Conservation (phyloP, 2,888 invertebrate species). For the Nezara viridula region DNA sequence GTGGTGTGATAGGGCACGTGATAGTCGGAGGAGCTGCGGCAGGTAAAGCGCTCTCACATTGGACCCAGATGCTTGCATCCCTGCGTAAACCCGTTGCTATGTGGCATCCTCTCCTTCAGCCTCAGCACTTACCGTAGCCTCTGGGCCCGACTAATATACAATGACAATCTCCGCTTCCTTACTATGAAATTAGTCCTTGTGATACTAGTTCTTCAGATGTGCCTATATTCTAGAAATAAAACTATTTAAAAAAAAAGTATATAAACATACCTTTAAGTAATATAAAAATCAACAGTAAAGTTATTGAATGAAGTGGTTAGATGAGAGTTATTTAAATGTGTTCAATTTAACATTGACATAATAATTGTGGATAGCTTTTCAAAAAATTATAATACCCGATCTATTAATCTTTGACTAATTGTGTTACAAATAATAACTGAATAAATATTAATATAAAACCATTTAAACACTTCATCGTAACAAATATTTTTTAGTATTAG, state of each 20-base stretch:
- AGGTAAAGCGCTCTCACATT: slow-evolving; percentile 82
- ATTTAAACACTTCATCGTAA: slow-evolving; percentile 47
- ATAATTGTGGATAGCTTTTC: background rate
- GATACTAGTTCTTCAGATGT: slow-evolving; percentile 56
- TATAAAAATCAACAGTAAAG: slow-evolving; percentile 23
- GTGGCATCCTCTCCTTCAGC: slow-evolving; percentile 80
- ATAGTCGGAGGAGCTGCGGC: slow-evolving; percentile 82
- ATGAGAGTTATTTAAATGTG: slow-evolving; percentile 30
- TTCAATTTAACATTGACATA: background rate
- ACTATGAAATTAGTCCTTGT: slow-evolving; percentile 55
- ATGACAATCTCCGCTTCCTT: slow-evolving; percentile 54
- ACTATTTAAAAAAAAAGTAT: background rate
- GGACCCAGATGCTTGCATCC: slow-evolving; percentile 87
- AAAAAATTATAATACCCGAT: background rate
- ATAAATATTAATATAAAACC: background rate
- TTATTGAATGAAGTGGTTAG: slow-evolving; percentile 39
- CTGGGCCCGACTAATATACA: background rate
- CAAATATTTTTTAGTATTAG: slow-evolving; percentile 44
- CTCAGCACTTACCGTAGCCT: slow-evolving; percentile 54
- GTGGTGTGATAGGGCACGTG: slow-evolving; percentile 81
- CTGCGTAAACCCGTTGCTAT: slow-evolving; percentile 85
- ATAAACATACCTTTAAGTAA: slow-evolving; percentile 16
- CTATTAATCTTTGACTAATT: background rate
- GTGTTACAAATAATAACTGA: background rate
- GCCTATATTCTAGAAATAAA: slow-evolving; percentile 56